These are phyloP conservation scores for Artemia sinica DNA, from an alignment of 2,888 invertebrate genomes.

Conservation along the genomic window DNA sequence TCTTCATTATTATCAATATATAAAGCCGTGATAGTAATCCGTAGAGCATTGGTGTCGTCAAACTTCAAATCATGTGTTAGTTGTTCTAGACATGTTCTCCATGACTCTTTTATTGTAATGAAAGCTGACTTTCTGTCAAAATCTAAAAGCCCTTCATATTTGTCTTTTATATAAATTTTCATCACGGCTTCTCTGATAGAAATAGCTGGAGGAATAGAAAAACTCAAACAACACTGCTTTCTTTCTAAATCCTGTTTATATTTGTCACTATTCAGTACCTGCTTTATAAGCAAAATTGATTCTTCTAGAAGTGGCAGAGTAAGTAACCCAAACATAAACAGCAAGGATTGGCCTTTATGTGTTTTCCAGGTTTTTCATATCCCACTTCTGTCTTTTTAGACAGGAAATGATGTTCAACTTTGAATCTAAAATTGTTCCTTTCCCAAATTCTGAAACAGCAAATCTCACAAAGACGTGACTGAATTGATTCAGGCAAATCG, in stretches of 20 bases:
- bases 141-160: conserved; percentile 37
- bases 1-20: conserved; percentile 39
- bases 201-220: conserved; percentile 50
- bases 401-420: background rate
- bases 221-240: conserved; percentile 43
- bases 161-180: conserved; percentile 38
- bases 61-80: conserved; percentile 38
- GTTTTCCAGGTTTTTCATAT: conserved; percentile 31
- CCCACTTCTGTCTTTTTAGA: background rate
- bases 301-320: background rate
- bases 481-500: background rate
- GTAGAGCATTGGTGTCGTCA: conserved; percentile 41
- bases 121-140: conserved; percentile 27
- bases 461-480: background rate
- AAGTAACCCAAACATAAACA: conserved; percentile 50
- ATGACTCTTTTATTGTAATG: conserved; percentile 51
- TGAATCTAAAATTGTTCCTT: background rate
- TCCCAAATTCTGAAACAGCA: conserved; percentile 7
- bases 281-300: background rate
- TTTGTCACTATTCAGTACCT: background rate
- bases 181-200: conserved; percentile 49
- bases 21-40: conserved; percentile 37
- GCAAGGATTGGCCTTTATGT: conserved; percentile 41
- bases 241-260: background rate
- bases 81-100: conserved; percentile 50